Conservation (phyloP, 2,797 vertebrate species). For the Ctenochaetus hawaiiensis region DNA sequence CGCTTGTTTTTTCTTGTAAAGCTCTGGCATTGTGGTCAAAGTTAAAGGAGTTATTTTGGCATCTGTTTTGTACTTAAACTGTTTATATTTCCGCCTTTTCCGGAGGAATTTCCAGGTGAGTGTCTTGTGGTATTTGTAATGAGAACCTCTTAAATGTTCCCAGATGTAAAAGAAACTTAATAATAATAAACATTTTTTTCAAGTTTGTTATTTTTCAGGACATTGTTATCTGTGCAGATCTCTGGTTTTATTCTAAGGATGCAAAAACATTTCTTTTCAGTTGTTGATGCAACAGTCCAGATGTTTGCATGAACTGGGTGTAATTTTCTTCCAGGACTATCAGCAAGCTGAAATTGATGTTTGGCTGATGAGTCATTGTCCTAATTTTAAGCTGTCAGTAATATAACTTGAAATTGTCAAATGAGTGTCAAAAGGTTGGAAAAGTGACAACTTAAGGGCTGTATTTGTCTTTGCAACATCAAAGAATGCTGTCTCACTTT, state of each 20-base stretch:
- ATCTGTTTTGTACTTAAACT: constrained; percentile 22
- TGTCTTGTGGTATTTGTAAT: constrained; percentile 37
- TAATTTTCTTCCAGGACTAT: neutral
- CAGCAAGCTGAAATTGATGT: constrained; percentile 1
- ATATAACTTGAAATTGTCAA: neutral
- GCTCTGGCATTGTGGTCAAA: constrained; percentile 28
- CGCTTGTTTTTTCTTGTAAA: constrained; percentile 54
- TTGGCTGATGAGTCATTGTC: neutral
- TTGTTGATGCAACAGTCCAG: neutral
- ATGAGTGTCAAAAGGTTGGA: constrained; percentile 8
- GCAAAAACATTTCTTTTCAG: neutral
- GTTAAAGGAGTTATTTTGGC: constrained; percentile 29
- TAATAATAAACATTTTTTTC: constrained; percentile 1
- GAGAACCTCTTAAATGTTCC: constrained; percentile 42
- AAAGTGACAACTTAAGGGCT: constrained; percentile 17
- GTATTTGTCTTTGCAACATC: neutral
- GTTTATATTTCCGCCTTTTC: constrained; percentile 24
- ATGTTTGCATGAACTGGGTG: neutral
- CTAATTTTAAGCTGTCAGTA: constrained; percentile 22
- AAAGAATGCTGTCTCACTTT: neutral
- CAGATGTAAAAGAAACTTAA: constrained; percentile 43
- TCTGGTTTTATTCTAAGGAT: neutral
- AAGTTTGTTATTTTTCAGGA: constrained; percentile 3
- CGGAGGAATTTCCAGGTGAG: constrained; percentile 74
- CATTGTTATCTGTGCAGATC: neutral